These are phyloP conservation scores for Procavia capensis DNA, from an alignment of 2,113 vertebrate genomes.

Conservation along the genomic window DNA sequence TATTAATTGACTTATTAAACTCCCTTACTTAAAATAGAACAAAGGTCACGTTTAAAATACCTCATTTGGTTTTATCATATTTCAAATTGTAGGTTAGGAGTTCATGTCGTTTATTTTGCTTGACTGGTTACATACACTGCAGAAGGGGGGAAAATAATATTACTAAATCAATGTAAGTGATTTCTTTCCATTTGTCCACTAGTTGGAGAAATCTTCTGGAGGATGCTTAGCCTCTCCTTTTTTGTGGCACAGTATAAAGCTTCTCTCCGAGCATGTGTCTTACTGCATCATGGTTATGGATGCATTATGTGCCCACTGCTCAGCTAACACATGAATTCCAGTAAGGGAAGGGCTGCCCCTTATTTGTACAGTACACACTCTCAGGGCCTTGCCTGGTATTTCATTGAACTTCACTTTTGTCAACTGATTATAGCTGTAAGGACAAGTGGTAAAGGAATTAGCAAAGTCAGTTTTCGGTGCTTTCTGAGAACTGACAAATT, in stretches of 20 bases:
- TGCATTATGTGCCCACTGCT: too few species aligned
- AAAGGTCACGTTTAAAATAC: conserved; percentile 39
- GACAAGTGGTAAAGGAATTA: neutral
- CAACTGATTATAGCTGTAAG: neutral
- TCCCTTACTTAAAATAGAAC: neutral
- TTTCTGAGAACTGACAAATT: neutral
- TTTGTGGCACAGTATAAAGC: neutral
- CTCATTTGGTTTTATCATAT: conserved; percentile 1
- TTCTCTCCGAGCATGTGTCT: neutral
- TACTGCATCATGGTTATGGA: neutral
- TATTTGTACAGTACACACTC: neutral
- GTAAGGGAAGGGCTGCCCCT: neutral
- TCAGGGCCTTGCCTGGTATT: neutral
- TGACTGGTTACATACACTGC: neutral
- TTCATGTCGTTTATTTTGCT: conserved; percentile 36
- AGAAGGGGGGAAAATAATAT: conserved; percentile 8
- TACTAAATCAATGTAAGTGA: neutral
- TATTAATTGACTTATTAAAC: neutral
- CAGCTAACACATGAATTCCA: neutral
- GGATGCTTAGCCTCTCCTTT: neutral
- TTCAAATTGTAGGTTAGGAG: conserved; percentile 32
- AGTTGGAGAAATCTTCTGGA: conserved; percentile 15
- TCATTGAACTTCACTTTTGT: neutral
- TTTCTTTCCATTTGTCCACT: neutral
- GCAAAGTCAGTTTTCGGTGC: neutral